Conservation (phyloP, 53 echinoderm and acorn worm genomes). For the Zoroaster sp. region DNA sequence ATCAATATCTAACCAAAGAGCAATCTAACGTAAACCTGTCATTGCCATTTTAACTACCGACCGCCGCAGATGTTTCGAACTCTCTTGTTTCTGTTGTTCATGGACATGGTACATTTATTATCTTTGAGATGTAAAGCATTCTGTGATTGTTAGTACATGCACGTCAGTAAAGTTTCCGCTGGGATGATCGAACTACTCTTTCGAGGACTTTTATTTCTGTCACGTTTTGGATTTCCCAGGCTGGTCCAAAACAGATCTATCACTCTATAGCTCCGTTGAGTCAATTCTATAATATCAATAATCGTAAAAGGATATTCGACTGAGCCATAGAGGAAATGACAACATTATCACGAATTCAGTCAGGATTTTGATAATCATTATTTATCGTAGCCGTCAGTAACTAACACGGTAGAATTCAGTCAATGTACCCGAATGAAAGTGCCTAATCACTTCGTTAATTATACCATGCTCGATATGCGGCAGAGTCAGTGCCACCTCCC, state of each 20-base stretch:
- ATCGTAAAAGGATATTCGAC: too few relatives aligned
- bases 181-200: not conserved
- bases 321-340: too few relatives aligned
- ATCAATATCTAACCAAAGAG: too few relatives aligned
- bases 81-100: not conserved
- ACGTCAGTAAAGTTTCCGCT: not conserved
- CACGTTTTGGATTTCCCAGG: not conserved
- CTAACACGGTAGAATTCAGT: too few relatives aligned
- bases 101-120: not conserved
- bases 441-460: too few relatives aligned
- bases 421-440: too few relatives aligned
- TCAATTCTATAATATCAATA: not conserved
- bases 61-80: not conserved
- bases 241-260: not conserved
- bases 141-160: not conserved
- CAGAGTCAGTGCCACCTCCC: too few relatives aligned
- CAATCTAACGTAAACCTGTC: not conserved
- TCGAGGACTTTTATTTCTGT: not conserved
- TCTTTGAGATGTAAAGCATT: not conserved
- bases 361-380: too few relatives aligned
- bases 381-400: too few relatives aligned
- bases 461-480: too few relatives aligned
- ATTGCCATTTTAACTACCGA: not conserved
- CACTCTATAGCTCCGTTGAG: not conserved
- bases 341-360: too few relatives aligned